Evolutionary conservation across 1,140 invertebrate genomes (phyloP), one percentile per base, ranked within the genome.

Genomic region (Nautilus pompilius): DNA sequence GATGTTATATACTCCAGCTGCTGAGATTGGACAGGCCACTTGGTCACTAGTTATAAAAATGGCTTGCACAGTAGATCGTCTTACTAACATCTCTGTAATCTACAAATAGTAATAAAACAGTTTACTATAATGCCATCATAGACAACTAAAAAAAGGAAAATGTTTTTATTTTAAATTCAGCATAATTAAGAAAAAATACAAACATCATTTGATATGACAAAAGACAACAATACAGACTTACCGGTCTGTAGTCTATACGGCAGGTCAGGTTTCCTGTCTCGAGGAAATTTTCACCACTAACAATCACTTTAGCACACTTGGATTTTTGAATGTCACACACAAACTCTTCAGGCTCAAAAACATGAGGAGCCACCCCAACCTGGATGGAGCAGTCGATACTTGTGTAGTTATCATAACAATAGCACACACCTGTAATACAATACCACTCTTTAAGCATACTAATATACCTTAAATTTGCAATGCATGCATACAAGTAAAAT

Each of bases 351-450:
- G 63, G 13, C 4, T 22, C 34, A 28, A 17, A 22, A 24, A 65
- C 30, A 4, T 46, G 17, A 29, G 67, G 63, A 30, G 51, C 28
- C 24, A 60, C 54, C 29, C 26, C 58, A 3, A 20, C 29, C 4
- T 61, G 26, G 33, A 69, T 54, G 24, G 64, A 62, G 62, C 67
- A 69, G 33, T 58, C 64, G n/a, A 57, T 64, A 26, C 67, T 64
- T 0, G 32, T 22, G 49, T 51, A 69, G 26, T 58, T 57, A 41
- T 22, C 6, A 34, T 69, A 24, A 66, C 67, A 69, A 3, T 53
- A 34, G 61, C 67, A 69, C 3, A 55, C 60, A 33, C 67, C 67
- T 69, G 30, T 32, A 59, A 56, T 17, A 41, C 22, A 41, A 55
- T n/a, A n/a, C n/a, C n/a, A n/a, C n/a, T n/a, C n/a, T n/a, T n/a